Percentiles rank a stretch among this genome's conserved stretches.
phyloP scores from a whole-genome alignment of 1,140 invertebrate species.

The Bradynema listronoti region DNA sequence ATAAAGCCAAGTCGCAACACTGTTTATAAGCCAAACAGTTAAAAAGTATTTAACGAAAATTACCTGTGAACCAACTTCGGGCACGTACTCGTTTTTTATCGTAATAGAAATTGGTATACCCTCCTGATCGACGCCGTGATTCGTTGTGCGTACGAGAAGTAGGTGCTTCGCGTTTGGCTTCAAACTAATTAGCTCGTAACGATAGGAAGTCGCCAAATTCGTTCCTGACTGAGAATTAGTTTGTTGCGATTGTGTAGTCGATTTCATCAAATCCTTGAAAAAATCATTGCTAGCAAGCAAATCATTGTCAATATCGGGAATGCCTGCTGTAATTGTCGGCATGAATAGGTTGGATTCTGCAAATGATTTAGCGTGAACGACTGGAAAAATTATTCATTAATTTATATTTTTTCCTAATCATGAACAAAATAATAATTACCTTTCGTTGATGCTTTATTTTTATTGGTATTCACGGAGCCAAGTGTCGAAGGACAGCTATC shows the following conservation, averaged over 20 bases:
- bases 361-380: neutral
- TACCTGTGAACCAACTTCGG: constrained; percentile 9
- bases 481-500: too few species aligned
- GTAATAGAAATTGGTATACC: constrained; percentile 1
- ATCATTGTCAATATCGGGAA: too few species aligned
- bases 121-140: constrained; percentile 10
- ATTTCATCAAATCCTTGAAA: neutral
- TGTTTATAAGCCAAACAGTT: too few species aligned
- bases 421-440: too few species aligned
- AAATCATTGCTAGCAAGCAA: neutral
- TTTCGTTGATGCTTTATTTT: too few species aligned
- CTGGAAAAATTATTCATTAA: too few species aligned
- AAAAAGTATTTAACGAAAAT: too few species aligned
- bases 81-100: constrained; percentile 1
- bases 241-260: neutral
- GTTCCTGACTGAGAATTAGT: neutral
- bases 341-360: neutral
- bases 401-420: too few species aligned
- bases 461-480: too few species aligned
- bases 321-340: neutral
- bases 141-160: constrained; percentile 1
- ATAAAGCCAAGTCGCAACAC: too few species aligned
- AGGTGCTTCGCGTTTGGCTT: neutral
- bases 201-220: neutral
- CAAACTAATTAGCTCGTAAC: constrained; percentile 1